Percentiles rank a stretch among this genome's conserved stretches.
Evolutionary conservation across 2,113 vertebrate genomes (phyloP).

Genomic region (Steatornis caripensis): DNA sequence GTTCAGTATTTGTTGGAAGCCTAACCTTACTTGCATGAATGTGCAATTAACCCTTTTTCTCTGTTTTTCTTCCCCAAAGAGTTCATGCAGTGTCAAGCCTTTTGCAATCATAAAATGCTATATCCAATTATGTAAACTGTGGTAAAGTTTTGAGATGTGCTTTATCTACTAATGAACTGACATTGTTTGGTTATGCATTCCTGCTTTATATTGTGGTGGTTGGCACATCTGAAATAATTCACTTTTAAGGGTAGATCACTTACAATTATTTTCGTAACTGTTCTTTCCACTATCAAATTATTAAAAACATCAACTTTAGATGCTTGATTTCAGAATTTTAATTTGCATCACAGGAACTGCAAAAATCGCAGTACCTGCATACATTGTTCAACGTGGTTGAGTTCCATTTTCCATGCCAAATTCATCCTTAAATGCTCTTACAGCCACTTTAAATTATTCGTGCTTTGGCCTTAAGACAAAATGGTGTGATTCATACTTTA

Average conservation of each 20-base stretch:
- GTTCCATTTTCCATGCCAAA: constrained; percentile 40
- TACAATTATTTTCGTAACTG: not conserved
- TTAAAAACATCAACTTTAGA: not conserved
- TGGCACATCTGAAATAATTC: constrained; percentile 76
- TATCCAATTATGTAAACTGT: constrained; percentile 63
- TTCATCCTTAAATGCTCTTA: not conserved
- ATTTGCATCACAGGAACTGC: not conserved
- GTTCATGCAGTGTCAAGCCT: constrained; percentile 76
- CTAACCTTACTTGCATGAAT: constrained; percentile 80
- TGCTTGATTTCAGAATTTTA: not conserved
- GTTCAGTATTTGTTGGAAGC: constrained; percentile 77
- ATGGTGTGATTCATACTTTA: fast-evolving
- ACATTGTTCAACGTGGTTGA: not conserved
- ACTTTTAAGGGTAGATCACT: not conserved
- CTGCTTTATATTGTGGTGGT: constrained; percentile 75
- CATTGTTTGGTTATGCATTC: constrained; percentile 75
- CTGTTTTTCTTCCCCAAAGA: constrained; percentile 71
- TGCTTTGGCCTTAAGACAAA: not conserved
- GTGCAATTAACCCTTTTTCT: constrained; percentile 80
- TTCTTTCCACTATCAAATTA: constrained; percentile 31
- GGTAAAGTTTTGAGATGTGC: constrained; percentile 75
- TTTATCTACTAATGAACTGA: constrained; percentile 81
- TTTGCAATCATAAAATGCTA: constrained; percentile 74
- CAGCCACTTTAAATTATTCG: not conserved
- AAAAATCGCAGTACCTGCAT: not conserved